phyloP scores from a whole-genome alignment of 1,140 invertebrate species.

The Sminthurides bifidus region DNA sequence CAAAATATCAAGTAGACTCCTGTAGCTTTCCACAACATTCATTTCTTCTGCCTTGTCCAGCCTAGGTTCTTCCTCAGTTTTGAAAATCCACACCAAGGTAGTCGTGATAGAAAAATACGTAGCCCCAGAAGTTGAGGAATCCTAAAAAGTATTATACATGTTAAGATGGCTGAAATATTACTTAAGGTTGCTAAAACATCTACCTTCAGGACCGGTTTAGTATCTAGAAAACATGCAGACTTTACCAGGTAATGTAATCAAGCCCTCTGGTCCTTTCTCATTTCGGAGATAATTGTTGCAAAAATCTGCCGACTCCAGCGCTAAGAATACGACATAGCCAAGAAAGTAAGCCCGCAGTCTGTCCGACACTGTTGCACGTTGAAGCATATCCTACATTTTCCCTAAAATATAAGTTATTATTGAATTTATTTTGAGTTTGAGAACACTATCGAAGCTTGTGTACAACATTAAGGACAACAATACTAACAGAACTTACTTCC shows the following conservation, averaged over 20 bases:
- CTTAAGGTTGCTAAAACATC: not conserved
- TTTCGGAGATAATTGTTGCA: constrained; percentile 83
- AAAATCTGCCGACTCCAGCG: constrained; percentile 91
- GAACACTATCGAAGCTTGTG: not conserved
- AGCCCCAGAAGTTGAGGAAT: constrained; percentile 92
- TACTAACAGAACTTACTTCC: constrained; percentile 47
- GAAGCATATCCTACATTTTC: constrained; percentile 97
- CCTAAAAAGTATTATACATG: constrained; percentile 1
- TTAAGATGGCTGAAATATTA: not conserved
- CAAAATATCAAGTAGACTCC: constrained; percentile 68
- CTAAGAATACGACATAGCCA: constrained; percentile 93
- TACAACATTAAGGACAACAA: too few relatives aligned
- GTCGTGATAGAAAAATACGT: constrained; percentile 82
- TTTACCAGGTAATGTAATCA: constrained; percentile 75
- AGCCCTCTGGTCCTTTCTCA: constrained; percentile 43
- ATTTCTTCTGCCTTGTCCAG: constrained; percentile 35
- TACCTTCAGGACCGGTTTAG: too few relatives aligned
- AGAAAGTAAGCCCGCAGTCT: constrained; percentile 96
- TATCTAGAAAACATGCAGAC: too few relatives aligned
- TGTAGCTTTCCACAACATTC: constrained; percentile 69
- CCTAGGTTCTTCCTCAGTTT: constrained; percentile 56
- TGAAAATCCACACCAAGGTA: constrained; percentile 76
- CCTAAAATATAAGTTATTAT: constrained; percentile 36
- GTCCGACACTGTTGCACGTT: constrained; percentile 96
- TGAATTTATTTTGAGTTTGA: constrained; percentile 1